phyloP scores from a whole-genome alignment of 2,888 invertebrate species.

The Hesperia comma region DNA sequence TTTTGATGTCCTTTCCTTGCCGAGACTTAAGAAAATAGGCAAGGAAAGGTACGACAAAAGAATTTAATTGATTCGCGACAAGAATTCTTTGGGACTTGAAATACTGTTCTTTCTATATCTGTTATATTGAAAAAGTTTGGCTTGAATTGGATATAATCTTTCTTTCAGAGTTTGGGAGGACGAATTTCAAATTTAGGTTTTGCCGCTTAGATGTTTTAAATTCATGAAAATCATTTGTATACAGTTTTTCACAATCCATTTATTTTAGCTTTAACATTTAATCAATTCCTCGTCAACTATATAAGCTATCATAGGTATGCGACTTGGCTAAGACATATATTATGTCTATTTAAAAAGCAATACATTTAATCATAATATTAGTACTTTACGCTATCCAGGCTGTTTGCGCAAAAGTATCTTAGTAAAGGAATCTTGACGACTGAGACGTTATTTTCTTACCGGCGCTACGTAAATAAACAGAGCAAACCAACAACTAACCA shows the following conservation, averaged over 20 bases:
- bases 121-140: constrained; percentile 39
- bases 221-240: background rate
- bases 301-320: no score
- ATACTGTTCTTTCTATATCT: constrained; percentile 39
- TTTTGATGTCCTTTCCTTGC: constrained; percentile 61
- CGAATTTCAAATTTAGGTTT: background rate
- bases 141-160: constrained; percentile 18
- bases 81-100: constrained; percentile 54
- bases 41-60: constrained; percentile 66
- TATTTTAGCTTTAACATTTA: no score
- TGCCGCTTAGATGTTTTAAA: background rate
- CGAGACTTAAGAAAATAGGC: constrained; percentile 67
- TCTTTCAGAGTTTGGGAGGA: constrained; percentile 5
- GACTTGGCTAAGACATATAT: no score
- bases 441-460: constrained; percentile 24
- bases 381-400: background rate
- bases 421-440: constrained; percentile 4
- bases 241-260: background rate
- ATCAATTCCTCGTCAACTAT: no score
- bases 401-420: background rate
- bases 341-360: no score
- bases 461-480: constrained; percentile 25
- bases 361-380: no score
- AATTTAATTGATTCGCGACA: constrained; percentile 75
- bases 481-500: constrained; percentile 19